Evolutionary conservation across 2,888 invertebrate species (phyloP), one percentile per base, ranked within the genome.

Genomic region (Melinopterus prodromus): DNA sequence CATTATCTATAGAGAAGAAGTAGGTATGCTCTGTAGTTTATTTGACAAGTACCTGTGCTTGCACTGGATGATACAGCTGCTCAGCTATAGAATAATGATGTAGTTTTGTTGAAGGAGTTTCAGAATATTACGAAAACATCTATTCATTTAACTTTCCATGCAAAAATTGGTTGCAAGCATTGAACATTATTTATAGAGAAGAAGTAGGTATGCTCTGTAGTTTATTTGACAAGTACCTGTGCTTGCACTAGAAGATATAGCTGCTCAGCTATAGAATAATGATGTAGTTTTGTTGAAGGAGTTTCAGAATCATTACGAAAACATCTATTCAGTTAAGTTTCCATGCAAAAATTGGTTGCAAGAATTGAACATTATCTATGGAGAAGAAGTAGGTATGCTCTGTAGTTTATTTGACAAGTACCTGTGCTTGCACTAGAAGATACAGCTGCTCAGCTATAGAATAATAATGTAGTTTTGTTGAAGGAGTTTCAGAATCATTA

Each of bases 1-100:
- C 26, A 26, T 26, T 26, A 6, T 9, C 70, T 6, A 70, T 70
- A 7, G 1, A 9, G 0, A 9, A 16, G 26, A 71, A 15, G 14
- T 26, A 26, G n/a, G 16, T n/a, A n/a, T n/a, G n/a, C n/a, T n/a
- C 35, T 71, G 35, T 71, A 4, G 2, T 71, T 7, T 5, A 78
- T 78, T 16, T 38, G 69, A 38, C 83, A 85, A 9, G 53, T 53
- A 88, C 88, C 99, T 85, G 99, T 99, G 70, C 98, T 98, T 74
- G 99, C 99, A 82, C 99, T 99, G 78, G 98, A 98, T 69, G 99
- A 99, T 4, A 99, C 99, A 78, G 99, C 99, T 79, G 98, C 97
- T 82, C 98, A n/a, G n/a, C n/a, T n/a, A n/a, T n/a, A n/a, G n/a
- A n/a, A n/a, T n/a, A n/a, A n/a, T n/a, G n/a, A n/a, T n/a, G n/a